Evolutionary conservation across 2,888 invertebrate species (phyloP), one percentile per base, ranked within the genome.

Genomic region (Alviniconcha strummeri): DNA sequence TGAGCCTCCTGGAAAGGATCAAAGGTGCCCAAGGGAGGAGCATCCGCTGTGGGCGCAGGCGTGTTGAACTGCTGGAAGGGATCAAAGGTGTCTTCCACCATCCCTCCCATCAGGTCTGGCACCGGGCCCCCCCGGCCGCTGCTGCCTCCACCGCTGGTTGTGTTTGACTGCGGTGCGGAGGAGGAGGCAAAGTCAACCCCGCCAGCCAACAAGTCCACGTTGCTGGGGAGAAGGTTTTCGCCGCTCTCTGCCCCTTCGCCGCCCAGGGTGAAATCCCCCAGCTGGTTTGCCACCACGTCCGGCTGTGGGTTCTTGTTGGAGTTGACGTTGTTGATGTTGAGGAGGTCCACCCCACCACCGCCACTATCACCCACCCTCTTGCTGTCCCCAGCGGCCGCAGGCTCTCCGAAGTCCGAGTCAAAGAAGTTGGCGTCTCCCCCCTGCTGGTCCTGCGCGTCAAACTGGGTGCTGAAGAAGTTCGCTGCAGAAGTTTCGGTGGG

Each of bases 11-110:
- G 88, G 88, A 92, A 92, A 74, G 92, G 90, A 86, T 92, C 91
- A 88, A 92, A 91, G n/a, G 81, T 76, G 60, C 84, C 86, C 75
- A 74, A 75, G 55, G 82, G 81, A 69, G 80, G 56, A 57, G 83
- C 82, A 36, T 76, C 17, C 13, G 67, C 77, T 54, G 67, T 74
- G 11, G n/a, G 64, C 56, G 82, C 72, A 11, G 72, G 78, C 56
- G 71, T 81, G 64, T 71, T 74, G 84, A 88, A 87, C 80, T 89
- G 87, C 86, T 89, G 89, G 87, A 93, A 93, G 78, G 92, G 92
- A 87, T 92, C 92, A 88, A 92, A 93, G 9, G 88, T 86, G 69
- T 89, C 86, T 71, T 85, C 86, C 56, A 86, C 84, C 56, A 81
- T 71, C n/a, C 84, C 83, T 5, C 83, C 86, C 81, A 86, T 83